Base-by-base conservation (phyloP, 37 sponge, comb jelly and placozoan species). In the Agelas oroides region DNA sequence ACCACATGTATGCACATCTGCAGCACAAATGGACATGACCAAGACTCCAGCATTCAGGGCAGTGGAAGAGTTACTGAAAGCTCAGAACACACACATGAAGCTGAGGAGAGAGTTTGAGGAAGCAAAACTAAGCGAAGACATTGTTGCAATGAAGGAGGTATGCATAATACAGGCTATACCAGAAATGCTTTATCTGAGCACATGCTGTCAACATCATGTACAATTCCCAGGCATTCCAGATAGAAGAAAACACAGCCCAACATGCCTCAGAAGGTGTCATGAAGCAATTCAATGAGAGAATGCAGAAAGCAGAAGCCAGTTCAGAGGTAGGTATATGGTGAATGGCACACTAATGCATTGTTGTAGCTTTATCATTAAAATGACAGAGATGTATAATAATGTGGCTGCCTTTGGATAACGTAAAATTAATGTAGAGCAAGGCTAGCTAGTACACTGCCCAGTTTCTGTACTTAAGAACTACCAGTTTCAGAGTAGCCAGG, bases 101-200 rank as follows among this genome's bases (percentile, higher is more conserved):
- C 72, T 93, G 57, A 93, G 61, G 73, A 88, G 86, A 72, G 82
- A 81, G 58, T 89, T 93, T 54, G 75, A 85, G 39, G 81, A 80
- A 20, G 83, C 73, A 14, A 70, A 58, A 6, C 72, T 93, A 0
- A 31, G 81, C 20, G 90, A 88, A 24, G 41, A 68, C 20, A 53
- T 84, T 12, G 34, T 24, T 19, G 41, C 70, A 28, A 78, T 59
- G 74, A 85, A 86, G 78, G 52, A 77, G 39, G 86, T 73, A 25
- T 23, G 61, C 17, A n/a, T n/a, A n/a, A n/a, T 28, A 13, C 35
- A 74, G 75, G 24, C 61, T 21, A 82, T 70, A 59, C 77, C n/a
- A n/a, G n/a, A n/a, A n/a, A n/a, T n/a, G n/a, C n/a, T n/a, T n/a
- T n/a, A n/a, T n/a, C n/a, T n/a, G n/a, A n/a, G n/a, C n/a, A n/a